phyloP scores from a whole-genome alignment of 1,140 invertebrate genomes.

The Bilobella aurantiaca region DNA sequence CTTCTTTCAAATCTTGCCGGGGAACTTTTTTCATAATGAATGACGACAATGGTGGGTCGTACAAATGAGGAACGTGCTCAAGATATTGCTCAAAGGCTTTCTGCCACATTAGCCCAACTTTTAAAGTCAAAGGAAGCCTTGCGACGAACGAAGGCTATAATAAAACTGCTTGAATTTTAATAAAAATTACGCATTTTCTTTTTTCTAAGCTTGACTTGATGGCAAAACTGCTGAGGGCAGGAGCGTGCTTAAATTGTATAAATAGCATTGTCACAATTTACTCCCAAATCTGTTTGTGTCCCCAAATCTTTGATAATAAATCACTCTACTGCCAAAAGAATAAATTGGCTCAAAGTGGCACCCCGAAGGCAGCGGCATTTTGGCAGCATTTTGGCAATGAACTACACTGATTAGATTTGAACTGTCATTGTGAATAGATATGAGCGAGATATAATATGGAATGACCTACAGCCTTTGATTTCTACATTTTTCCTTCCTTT shows the following conservation, averaged over 20 bases:
- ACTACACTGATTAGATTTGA: not conserved
- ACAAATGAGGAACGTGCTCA: not conserved
- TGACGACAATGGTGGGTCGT: not conserved
- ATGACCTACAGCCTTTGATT: not conserved
- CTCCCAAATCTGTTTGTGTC: too few relatives aligned
- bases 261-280: not conserved
- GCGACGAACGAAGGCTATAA: too few relatives aligned
- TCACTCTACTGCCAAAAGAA: too few relatives aligned
- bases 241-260: not conserved
- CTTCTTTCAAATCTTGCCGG: not conserved
- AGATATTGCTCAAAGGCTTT: not conserved
- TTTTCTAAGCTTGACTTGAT: too few relatives aligned
- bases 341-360: too few relatives aligned
- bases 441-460: not conserved
- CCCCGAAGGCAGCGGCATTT: too few relatives aligned
- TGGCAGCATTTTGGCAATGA: not conserved
- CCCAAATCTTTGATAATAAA: too few relatives aligned
- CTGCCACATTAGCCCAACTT: too few relatives aligned
- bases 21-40: not conserved
- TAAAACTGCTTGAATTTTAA: too few relatives aligned
- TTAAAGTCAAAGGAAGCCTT: too few relatives aligned
- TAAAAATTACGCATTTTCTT: too few relatives aligned
- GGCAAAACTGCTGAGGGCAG: too few relatives aligned
- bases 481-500: not conserved
- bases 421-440: not conserved